These are phyloP conservation scores for Rhynchophorus ferrugineus DNA, from an alignment of 1,140 invertebrate species.

Conservation along the genomic window DNA sequence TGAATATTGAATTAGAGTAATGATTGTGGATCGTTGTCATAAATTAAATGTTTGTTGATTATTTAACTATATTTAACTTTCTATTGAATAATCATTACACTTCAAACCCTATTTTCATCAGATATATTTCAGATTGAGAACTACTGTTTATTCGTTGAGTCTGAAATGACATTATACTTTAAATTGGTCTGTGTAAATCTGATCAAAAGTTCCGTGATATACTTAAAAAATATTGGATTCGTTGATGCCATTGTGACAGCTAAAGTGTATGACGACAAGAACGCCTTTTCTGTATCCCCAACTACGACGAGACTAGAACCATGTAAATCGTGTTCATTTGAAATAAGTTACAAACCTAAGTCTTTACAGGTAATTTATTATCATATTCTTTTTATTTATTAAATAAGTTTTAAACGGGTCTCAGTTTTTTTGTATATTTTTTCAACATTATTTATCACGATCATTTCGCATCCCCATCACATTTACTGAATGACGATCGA, in stretches of 20 bases:
- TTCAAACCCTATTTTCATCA: too few relatives aligned
- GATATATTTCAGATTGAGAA: constrained; percentile 19
- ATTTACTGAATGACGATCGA: too few relatives aligned
- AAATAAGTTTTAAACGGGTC: too few relatives aligned
- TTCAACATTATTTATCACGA: too few relatives aligned
- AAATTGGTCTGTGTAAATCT: constrained; percentile 28
- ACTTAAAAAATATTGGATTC: constrained; percentile 29
- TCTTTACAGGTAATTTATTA: constrained; percentile 26
- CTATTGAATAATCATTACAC: too few relatives aligned
- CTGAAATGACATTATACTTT: constrained; percentile 26
- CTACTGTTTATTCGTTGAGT: constrained; percentile 16
- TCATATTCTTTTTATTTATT: too few relatives aligned
- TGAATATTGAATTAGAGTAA: too few relatives aligned
- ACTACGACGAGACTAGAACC: constrained; percentile 22
- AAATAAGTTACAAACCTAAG: constrained; percentile 29
- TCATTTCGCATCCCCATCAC: too few relatives aligned
- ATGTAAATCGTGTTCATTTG: constrained; percentile 15
- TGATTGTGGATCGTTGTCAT: too few relatives aligned
- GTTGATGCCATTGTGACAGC: constrained; percentile 22
- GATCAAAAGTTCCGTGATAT: constrained; percentile 14
- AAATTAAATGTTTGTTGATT: too few relatives aligned
- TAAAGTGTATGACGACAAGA: constrained; percentile 8
- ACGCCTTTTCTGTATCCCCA: constrained; percentile 27
- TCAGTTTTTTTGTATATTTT: too few relatives aligned
- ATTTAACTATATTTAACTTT: too few relatives aligned